Evolutionary conservation across 1,140 invertebrate genomes (phyloP).

Genomic region (Drosophila pectinifera): DNA sequence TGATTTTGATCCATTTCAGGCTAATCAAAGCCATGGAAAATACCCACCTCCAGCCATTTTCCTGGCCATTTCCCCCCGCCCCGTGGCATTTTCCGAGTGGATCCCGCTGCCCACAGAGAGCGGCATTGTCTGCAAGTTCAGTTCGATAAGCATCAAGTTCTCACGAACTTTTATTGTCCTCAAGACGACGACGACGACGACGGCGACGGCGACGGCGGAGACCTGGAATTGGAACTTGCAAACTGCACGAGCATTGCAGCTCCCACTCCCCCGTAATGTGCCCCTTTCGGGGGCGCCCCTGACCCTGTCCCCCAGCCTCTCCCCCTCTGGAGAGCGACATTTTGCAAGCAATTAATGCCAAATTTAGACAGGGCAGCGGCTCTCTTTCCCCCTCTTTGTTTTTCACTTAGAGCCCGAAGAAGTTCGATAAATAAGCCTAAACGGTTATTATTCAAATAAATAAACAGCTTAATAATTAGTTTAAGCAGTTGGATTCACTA

Average conservation of each 20-base stretch:
- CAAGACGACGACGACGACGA: constrained; percentile 31
- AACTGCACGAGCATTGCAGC: constrained; percentile 39
- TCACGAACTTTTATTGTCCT: constrained; percentile 83
- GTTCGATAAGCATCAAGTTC: constrained; percentile 81
- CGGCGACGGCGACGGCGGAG: constrained; percentile 1
- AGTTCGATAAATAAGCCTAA: no score
- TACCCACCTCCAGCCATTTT: constrained; percentile 4
- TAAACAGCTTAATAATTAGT: no score
- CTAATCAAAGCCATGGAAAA: constrained; percentile 42
- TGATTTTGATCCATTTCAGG: constrained; percentile 55
- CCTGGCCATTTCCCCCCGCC: constrained; percentile 8
- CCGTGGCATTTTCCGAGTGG: constrained; percentile 7
- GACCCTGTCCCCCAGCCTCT: constrained; percentile 1
- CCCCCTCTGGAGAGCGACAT: constrained; percentile 37
- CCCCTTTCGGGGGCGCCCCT: constrained; percentile 5
- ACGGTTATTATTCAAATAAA: not conserved
- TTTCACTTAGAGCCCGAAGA: no score
- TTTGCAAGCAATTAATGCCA: constrained; percentile 66
- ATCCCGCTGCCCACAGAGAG: constrained; percentile 50
- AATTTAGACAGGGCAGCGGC: constrained; percentile 53
- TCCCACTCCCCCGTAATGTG: not conserved
- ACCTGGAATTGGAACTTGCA: constrained; percentile 27
- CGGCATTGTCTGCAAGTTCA: constrained; percentile 63
- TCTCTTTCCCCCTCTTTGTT: not conserved
- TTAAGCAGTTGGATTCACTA: no score